Base-by-base conservation (phyloP, 1,140 invertebrate genomes). In the Drosophila biarmipes region DNA sequence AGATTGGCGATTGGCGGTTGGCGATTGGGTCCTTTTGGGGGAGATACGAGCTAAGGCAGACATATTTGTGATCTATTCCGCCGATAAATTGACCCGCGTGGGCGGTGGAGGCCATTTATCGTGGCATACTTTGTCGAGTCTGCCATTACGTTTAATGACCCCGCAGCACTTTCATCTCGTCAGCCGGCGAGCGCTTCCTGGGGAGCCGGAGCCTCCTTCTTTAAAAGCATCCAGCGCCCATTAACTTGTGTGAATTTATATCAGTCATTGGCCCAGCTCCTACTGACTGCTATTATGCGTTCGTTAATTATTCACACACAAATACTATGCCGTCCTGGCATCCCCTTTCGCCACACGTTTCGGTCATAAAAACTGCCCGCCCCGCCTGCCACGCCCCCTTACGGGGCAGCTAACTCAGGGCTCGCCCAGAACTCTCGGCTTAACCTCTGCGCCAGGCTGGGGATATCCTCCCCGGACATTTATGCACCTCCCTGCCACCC, bases 261-360 rank as follows among this genome's bases (percentile, higher is more conserved):
- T 87, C 84, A 82, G 72, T 81, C 78, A 80, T 76, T 89, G 82
- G 72, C 52, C 69, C 71, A 42, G 56, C 63, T 55, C 64, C 54
- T 77, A 57, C 77, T 43, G 63, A 76, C 73, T 81, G 78, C 78
- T 87, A 78, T 87, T 89, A 87, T 89, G 82, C 75, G 84, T 87
- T 87, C 80, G 85, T 89, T 89, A 89, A 89, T 89, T 89, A 89
- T 89, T 89, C 84, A 89, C 76, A 80, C 71, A 87, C 74, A 82
- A 48, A 64, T 55, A 69, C 63, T 46, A 24, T 29, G 35, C 52
- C 42, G 17, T 35, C 24, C 42, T 38, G 27, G 42, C 64, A 46
- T 19, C 31, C 29, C 31, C 19, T 35, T 29, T 46, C 64, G 10
- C 55, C 59, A 64, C 82, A 87, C 84, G 82, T 87, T 89, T 79